A percentile compares a stretch with the other conserved stretches of the same genome.
Evolutionary conservation across 2,797 vertebrate species (phyloP).

Genomic region (Coccyzus lansbergi): DNA sequence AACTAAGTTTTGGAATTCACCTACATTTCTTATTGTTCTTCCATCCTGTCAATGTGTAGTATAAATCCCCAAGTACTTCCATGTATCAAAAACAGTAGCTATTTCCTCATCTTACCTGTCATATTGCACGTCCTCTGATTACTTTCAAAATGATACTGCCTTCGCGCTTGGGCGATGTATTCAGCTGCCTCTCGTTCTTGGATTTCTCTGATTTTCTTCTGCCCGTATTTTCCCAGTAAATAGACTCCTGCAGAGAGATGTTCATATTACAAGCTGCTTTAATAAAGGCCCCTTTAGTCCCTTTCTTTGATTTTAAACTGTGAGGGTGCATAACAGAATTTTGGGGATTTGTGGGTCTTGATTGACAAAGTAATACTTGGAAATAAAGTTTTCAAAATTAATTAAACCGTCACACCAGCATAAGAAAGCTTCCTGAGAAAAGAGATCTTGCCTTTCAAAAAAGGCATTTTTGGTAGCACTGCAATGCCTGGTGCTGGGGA

Average conservation of each 20-base stretch:
- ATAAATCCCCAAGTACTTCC: neutral
- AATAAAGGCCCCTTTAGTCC: neutral
- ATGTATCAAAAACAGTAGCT: neutral
- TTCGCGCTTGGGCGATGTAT: conserved; percentile 91
- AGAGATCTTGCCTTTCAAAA: neutral
- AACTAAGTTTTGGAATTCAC: neutral
- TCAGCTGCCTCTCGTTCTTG: conserved; percentile 92
- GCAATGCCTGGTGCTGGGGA: neutral
- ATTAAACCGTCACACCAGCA: neutral
- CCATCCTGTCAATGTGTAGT: neutral
- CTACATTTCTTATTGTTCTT: neutral
- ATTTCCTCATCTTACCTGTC: conserved; percentile 85
- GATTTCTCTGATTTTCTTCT: conserved; percentile 91
- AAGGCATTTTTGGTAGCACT: neutral
- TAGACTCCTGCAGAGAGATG: conserved; percentile 85
- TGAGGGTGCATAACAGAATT: neutral
- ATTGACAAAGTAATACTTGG: neutral
- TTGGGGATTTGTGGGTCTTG: neutral
- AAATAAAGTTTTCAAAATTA: neutral
- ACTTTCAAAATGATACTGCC: conserved; percentile 97
- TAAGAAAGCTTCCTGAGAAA: neutral
- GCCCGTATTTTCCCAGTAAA: conserved; percentile 91
- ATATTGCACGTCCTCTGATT: conserved; percentile 99
- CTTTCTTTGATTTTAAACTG: neutral
- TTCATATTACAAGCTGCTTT: neutral